Percentiles rank a stretch among this genome's conserved stretches.
Evolutionary conservation across 53 echinoderm and acorn worm species (phyloP).

Genomic region (Actinopyga echinites): DNA sequence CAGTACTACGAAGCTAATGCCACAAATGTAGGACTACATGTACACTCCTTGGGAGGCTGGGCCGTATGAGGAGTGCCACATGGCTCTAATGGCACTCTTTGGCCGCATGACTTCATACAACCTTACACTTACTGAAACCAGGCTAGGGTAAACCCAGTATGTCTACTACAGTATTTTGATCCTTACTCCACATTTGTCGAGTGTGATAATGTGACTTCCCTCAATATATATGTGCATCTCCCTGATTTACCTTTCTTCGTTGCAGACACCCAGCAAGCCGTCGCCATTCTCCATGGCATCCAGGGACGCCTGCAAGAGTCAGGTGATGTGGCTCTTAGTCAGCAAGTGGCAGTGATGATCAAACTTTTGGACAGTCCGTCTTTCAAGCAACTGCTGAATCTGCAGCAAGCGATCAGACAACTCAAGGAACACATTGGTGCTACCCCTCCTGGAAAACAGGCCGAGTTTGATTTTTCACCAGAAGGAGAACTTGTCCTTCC

Average conservation of each 20-base stretch:
- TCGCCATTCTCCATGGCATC: conserved; percentile 76
- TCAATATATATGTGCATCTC: too few species aligned
- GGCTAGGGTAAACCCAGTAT: too few species aligned
- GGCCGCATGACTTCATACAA: background rate
- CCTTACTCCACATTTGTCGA: too few species aligned
- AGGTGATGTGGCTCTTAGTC: conserved; percentile 76
- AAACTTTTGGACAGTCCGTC: conserved; percentile 88
- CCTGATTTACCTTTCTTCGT: too few species aligned
- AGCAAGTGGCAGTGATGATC: conserved; percentile 84
- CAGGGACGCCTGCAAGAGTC: conserved; percentile 73
- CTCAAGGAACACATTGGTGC: conserved; percentile 83
- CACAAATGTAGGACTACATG: too few species aligned
- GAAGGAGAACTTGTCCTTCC: conserved; percentile 74
- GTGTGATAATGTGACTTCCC: too few species aligned
- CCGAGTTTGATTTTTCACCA: conserved; percentile 72
- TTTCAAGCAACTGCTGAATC: conserved; percentile 89
- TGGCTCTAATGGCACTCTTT: background rate
- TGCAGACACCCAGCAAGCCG: conserved; percentile 91
- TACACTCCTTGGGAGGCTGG: too few species aligned
- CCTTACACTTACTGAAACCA: background rate
- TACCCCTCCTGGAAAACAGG: conserved; percentile 69
- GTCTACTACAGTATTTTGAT: too few species aligned
- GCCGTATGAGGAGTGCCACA: too few species aligned
- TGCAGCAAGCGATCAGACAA: conserved; percentile 78
- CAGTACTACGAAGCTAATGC: too few species aligned